These are phyloP conservation scores for Phoebastria nigripes DNA, from an alignment of 2,797 vertebrate genomes.

Conservation along the genomic window DNA sequence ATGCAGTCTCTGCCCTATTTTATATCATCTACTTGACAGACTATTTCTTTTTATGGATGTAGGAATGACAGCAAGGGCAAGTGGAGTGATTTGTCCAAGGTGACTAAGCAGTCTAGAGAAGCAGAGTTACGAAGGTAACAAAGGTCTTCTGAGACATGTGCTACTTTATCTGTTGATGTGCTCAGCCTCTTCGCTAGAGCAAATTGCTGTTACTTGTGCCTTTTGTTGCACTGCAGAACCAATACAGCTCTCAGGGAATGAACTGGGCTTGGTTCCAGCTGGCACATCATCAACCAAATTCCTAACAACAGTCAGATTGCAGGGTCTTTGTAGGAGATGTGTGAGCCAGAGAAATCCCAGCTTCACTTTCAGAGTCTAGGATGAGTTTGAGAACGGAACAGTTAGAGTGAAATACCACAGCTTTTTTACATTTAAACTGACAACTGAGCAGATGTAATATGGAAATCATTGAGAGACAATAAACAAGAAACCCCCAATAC, in stretches of 20 bases:
- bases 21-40: background rate
- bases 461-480: background rate
- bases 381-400: background rate
- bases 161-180: background rate
- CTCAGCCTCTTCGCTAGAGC: background rate
- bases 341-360: conserved; percentile 1
- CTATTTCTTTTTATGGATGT: background rate
- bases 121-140: background rate
- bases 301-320: background rate
- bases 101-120: background rate
- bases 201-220: background rate
- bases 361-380: background rate
- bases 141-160: background rate
- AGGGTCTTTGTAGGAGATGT: background rate
- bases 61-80: background rate
- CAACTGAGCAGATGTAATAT: background rate
- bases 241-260: background rate
- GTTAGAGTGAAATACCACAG: background rate
- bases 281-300: conserved; percentile 30
- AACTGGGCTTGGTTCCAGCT: conserved; percentile 3
- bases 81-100: background rate
- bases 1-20: background rate
- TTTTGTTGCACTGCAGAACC: background rate
- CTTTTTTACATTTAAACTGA: background rate
- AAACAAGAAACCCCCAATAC: background rate